Base-by-base conservation (phyloP, 2,797 vertebrate species). In the Brachymystax lenok region DNA sequence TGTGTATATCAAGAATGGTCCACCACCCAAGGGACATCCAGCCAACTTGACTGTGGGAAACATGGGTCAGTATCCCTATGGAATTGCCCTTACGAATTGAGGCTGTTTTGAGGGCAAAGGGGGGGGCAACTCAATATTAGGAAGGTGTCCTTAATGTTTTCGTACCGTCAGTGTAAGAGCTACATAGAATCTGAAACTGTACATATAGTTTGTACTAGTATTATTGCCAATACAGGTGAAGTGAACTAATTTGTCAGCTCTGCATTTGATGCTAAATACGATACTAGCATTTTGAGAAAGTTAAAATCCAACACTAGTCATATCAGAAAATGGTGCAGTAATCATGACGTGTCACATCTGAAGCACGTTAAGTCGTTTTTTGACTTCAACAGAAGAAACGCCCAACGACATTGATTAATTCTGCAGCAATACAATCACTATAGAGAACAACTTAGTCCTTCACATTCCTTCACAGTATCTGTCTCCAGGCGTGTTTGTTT, bases 401-500 rank as follows among this genome's bases (percentile, higher is more conserved):
- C n/a, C 3, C 10, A 76, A 35, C 52, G 16, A 5, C 63, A 77
- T 67, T 51, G 74, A 79, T 74, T 67, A 33, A 69, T 27, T 51
- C 46, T 59, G 52, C 0, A 73, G 40, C 52, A 76, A 66, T 74
- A 74, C 27, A n/a, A 12, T 24, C 7, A 19, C n/a, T 59, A 5
- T n/a, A 46, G 40, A 46, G 10, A 46, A 46, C 4, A 72, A 1
- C 46, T 28, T 17, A 35, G 21, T 21, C 19, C 52, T 28, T 16
- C 17, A 50, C 50, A 35, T 76, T 59, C 71, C 75, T 86, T 74
- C 75, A 77, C 66, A 79, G 82, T 76, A 85, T 79, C 69, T 63
- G 19, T 76, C 79, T 79, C 82, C 81, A 77, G 73, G 71, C 74
- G 82, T 90, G 86, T 83, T 89, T 70, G 71, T 17, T 88, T 86